These are phyloP conservation scores for Bostrychus sinensis DNA, from an alignment of 2,113 vertebrate genomes.

Conservation along the genomic window DNA sequence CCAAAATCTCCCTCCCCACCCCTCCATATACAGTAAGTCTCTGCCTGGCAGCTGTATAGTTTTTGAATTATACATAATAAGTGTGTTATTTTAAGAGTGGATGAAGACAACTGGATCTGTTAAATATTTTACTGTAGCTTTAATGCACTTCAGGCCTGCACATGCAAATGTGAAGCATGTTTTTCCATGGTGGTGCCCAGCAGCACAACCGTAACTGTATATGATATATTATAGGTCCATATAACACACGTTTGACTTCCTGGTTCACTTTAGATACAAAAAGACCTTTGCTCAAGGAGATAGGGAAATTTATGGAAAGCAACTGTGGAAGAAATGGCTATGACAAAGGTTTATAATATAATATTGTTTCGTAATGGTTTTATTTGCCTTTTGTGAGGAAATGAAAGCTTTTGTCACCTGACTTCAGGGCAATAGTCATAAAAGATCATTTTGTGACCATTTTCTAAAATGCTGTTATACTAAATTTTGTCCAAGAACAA, in stretches of 20 bases:
- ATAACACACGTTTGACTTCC: constrained; percentile 47
- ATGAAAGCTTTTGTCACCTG: constrained; percentile 16
- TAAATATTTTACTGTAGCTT: constrained; percentile 21
- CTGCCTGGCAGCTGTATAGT: neutral
- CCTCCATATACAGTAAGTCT: constrained; percentile 97
- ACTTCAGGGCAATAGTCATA: neutral
- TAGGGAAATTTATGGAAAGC: constrained; percentile 54
- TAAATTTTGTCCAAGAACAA: neutral
- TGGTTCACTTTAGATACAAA: constrained; percentile 28
- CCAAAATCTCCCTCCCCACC: constrained; percentile 94
- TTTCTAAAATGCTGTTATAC: neutral
- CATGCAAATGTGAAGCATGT: constrained; percentile 25
- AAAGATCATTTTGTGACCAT: neutral
- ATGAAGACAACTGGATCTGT: constrained; percentile 2
- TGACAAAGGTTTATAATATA: constrained; percentile 12
- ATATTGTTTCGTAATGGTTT: constrained; percentile 15
- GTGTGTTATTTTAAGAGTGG: constrained; percentile 4
- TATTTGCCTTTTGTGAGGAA: neutral
- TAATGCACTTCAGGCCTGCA: constrained; percentile 22
- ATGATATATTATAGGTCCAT: constrained; percentile 31
- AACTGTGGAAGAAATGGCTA: neutral
- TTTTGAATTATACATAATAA: constrained; percentile 10
- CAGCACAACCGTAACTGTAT: constrained; percentile 9
- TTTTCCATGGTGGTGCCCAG: neutral
- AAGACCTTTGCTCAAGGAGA: constrained; percentile 72